Percentiles rank a stretch among this genome's conserved stretches.
Evolutionary conservation across 2,888 invertebrate genomes (phyloP).

Genomic region (Tenthredo notha): DNA sequence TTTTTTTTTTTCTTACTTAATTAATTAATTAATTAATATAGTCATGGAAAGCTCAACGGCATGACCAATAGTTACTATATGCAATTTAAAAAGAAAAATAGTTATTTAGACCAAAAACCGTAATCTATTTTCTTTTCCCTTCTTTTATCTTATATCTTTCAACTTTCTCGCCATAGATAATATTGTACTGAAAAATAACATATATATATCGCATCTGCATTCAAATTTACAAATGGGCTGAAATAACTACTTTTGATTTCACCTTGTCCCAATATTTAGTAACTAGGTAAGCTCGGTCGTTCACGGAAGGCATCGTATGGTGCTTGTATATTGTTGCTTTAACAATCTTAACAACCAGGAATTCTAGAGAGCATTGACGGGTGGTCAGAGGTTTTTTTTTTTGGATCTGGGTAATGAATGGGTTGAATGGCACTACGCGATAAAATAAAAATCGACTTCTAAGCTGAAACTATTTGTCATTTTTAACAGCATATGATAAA

Average conservation of each 20-base stretch:
- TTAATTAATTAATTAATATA: slow-evolving; percentile 66
- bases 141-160: not conserved
- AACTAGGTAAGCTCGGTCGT: slow-evolving; percentile 78
- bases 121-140: not conserved
- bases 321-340: slow-evolving; percentile 76
- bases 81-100: slow-evolving; percentile 59
- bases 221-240: slow-evolving; percentile 44
- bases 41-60: slow-evolving; percentile 76
- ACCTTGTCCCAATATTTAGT: slow-evolving; percentile 61
- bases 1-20: no score
- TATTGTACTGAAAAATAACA: slow-evolving; percentile 30
- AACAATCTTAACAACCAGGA: slow-evolving; percentile 74
- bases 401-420: not conserved
- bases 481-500: not conserved
- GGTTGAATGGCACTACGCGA: not conserved
- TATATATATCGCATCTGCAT: slow-evolving; percentile 5
- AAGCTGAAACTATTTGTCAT: slow-evolving; percentile 52
- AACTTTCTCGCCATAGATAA: slow-evolving; percentile 26
- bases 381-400: not conserved
- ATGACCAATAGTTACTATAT: slow-evolving; percentile 68
- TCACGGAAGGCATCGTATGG: slow-evolving; percentile 79
- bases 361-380: slow-evolving; percentile 42
- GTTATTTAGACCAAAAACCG: slow-evolving; percentile 58
- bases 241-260: slow-evolving; percentile 53
- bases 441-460: slow-evolving; percentile 18